A percentile compares a stretch with the other conserved stretches of the same genome.
Conservation (phyloP, 35 echinoderm and acorn worm species). For the Stichopus chloronotus region DNA sequence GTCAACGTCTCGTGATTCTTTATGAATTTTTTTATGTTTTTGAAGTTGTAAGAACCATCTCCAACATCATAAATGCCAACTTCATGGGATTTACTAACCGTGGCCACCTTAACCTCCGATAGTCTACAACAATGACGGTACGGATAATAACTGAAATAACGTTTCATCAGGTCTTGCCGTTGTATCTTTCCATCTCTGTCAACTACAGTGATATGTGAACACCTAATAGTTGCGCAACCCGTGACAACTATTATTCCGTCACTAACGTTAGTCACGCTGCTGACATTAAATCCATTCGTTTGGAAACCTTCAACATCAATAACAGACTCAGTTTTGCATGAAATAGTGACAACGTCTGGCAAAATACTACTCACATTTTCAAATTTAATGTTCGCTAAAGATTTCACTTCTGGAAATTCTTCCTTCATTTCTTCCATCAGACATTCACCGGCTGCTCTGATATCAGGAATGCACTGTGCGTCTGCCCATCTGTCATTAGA, state of each 20-base stretch:
- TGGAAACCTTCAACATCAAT: neutral
- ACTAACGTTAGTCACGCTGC: neutral
- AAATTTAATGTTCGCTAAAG: neutral
- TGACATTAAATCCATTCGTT: neutral
- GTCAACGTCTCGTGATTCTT: neutral
- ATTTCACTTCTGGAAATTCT: neutral
- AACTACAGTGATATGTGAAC: neutral
- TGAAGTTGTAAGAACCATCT: neutral
- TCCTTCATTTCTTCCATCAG: neutral
- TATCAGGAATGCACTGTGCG: neutral
- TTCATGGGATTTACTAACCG: neutral
- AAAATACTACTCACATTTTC: neutral
- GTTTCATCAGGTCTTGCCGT: neutral
- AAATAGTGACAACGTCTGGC: neutral
- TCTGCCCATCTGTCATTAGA: neutral
- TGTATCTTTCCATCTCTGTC: neutral
- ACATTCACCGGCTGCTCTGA: neutral
- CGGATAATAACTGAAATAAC: neutral
- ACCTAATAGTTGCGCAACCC: neutral
- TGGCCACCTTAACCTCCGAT: neutral
- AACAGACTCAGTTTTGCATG: neutral
- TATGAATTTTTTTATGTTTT: neutral
- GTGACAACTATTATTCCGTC: slow-evolving; percentile 1
- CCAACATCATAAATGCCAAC: neutral
- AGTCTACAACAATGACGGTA: neutral